A percentile compares a stretch with the other conserved stretches of the same genome.
These are phyloP conservation scores for Dryas iulia DNA, from an alignment of 1,140 invertebrate species.

Conservation along the genomic window DNA sequence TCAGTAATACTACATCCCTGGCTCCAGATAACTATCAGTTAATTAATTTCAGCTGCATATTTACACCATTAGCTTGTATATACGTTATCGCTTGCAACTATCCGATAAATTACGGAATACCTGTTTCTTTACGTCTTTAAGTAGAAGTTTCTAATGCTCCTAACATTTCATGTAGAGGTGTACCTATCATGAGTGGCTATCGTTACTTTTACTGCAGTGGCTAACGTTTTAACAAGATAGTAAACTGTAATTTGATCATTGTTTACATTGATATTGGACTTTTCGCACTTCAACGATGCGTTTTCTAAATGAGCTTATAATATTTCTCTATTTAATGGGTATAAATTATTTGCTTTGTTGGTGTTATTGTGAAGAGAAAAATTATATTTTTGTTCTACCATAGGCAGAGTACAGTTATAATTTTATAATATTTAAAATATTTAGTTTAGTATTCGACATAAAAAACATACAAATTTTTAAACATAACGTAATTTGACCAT, in stretches of 20 bases:
- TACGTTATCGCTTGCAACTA: conserved; percentile 4
- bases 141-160: not conserved
- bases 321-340: too few species aligned
- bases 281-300: conserved; percentile 42
- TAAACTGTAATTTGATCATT: not conserved
- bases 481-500: too few species aligned
- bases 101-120: conserved; percentile 3
- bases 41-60: conserved; percentile 20
- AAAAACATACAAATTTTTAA: too few species aligned
- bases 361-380: too few species aligned
- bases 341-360: too few species aligned
- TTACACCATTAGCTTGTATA: conserved; percentile 14
- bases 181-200: not conserved
- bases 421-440: too few species aligned
- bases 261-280: not conserved
- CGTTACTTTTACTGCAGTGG: not conserved
- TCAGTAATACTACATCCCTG: too few species aligned
- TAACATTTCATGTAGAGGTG: not conserved
- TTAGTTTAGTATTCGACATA: too few species aligned
- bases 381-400: too few species aligned
- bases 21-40: conserved; percentile 13
- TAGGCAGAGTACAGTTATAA: too few species aligned
- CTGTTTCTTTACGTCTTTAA: not conserved
- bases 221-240: not conserved
- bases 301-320: too few species aligned